A percentile compares a stretch with the other conserved stretches of the same genome.
Conservation (phyloP, 2,113 vertebrate species). For the Piprites chloris region DNA sequence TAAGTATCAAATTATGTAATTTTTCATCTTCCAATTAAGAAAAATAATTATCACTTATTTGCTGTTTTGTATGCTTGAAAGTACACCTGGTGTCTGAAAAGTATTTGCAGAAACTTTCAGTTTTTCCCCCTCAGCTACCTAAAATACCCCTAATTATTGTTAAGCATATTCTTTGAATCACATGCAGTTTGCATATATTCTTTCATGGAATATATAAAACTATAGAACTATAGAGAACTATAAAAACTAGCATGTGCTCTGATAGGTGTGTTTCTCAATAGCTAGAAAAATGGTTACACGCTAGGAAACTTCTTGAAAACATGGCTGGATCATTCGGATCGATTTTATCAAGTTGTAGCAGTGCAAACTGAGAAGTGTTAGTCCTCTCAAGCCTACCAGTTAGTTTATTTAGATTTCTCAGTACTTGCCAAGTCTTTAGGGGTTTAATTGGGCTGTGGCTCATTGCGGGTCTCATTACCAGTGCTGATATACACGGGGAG, state of each 20-base stretch:
- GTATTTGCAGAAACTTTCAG: neutral
- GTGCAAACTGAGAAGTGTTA: neutral
- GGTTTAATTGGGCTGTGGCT: neutral
- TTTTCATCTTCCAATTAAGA: neutral
- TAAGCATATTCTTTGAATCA: neutral
- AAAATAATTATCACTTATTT: neutral
- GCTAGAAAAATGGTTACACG: neutral
- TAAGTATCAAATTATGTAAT: neutral
- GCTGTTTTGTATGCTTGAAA: neutral
- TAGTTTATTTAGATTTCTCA: constrained; percentile 18
- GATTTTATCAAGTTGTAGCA: neutral
- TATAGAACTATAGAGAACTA: neutral
- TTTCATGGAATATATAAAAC: neutral
- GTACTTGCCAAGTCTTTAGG: neutral
- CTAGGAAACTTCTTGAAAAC: neutral
- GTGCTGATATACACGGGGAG: neutral
- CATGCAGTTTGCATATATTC: neutral
- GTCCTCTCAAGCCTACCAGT: neutral
- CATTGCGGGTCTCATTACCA: neutral
- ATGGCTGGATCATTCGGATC: constrained; percentile 16
- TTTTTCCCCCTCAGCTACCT: neutral
- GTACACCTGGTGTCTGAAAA: neutral
- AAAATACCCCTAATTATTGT: neutral
- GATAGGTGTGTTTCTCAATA: constrained; percentile 3
- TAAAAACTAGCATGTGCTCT: neutral